A percentile compares a stretch with the other conserved stretches of the same genome.
These are phyloP conservation scores for Anthopleura xanthogrammica DNA, from an alignment of 92 coral and sea anemone species.

Conservation along the genomic window DNA sequence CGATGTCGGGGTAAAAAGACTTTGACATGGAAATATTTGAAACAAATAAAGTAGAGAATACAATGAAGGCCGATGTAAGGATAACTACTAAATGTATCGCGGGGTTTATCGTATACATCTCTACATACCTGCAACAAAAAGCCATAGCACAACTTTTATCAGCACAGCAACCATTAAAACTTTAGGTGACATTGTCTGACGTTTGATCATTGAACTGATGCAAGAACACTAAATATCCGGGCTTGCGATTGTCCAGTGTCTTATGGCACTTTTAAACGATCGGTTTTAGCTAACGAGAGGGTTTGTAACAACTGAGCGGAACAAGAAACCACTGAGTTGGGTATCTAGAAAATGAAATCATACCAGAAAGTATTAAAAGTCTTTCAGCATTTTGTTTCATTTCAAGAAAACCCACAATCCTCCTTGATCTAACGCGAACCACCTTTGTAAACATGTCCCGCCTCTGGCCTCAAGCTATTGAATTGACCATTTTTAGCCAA, in stretches of 20 bases:
- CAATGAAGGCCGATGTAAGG: no score
- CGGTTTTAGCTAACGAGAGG: not conserved
- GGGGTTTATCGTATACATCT: not conserved
- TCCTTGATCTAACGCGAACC: not conserved
- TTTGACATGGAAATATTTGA: no score
- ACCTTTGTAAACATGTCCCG: no score
- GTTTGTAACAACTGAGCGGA: no score
- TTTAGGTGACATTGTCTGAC: not conserved
- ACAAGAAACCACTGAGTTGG: not conserved
- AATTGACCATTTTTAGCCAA: no score
- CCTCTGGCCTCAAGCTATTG: no score
- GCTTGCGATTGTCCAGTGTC: no score
- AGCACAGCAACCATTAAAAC: not conserved
- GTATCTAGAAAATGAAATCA: not conserved
- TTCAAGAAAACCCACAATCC: not conserved
- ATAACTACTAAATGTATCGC: not conserved
- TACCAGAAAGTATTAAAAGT: not conserved
- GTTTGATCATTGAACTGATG: not conserved
- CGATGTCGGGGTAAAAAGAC: no score
- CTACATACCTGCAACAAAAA: not conserved
- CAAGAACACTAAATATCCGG: no score
- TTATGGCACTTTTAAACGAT: not conserved
- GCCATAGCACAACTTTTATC: not conserved
- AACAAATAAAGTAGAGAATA: no score
- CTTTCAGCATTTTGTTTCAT: not conserved